Base-by-base conservation (phyloP, 2,888 invertebrate species). In the Cheilosia pagana region DNA sequence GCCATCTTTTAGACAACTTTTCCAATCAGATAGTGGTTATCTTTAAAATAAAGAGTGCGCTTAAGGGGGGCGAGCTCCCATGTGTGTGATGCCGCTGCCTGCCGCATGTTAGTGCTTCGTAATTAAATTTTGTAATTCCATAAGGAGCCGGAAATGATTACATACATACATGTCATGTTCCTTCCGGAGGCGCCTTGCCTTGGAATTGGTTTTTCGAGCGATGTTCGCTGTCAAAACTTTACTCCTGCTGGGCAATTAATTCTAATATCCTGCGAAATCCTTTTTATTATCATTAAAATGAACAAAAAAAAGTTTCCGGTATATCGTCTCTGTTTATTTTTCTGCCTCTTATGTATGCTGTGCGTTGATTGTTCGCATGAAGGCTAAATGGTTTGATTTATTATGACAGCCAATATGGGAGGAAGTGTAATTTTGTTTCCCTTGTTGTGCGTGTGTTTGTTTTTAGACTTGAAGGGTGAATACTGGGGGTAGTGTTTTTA, bases 201-300 rank as follows among this genome's bases (percentile, higher is more conserved):
- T 35, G 14, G n/a, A 50, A 16, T n/a, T n/a, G 28, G 55, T 5
- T 31, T 19, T 77, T 43, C 16, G 57, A 50, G 43, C 53, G 63
- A 41, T 55, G 43, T 63, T 68, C 45, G 14, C 43, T 70, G 72
- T 79, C 68, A 79, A 83, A 48, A 83, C 21, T 83, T 79, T 79
- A 59, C 63, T 65, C 68, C 48, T 59, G 68, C 68, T 48, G 59
- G 62, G 74, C 83, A 79, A 83, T 83, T 83, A 79, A 83, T 83
- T 74, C 52, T 79, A 79, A 83, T 83, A 79, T 79, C 70, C 63
- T 59, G 70, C n/a, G 63, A 83, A 74, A 79, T 70, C 43, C 70
- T 83, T 79, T 79, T 83, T 74, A 79, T 74, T 79, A 74, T 74
- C 74, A 83, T 75, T 75, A 79, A 79, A 75, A 53, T 25, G 50